Evolutionary conservation across 1,140 invertebrate genomes (phyloP), one percentile per base, ranked within the genome.

Genomic region (Akabosia matsudoensis): DNA sequence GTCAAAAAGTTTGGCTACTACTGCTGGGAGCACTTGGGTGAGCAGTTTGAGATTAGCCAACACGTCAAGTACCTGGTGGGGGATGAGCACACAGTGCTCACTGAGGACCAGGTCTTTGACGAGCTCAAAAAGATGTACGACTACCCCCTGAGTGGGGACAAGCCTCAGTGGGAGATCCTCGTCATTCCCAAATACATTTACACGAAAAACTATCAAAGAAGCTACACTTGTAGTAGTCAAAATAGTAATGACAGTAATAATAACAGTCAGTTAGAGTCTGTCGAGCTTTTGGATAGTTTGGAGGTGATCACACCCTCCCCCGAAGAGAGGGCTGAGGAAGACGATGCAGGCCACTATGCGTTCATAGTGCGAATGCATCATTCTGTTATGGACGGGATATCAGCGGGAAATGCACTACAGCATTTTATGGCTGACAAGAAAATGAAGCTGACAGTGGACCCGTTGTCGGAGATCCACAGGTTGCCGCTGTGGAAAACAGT

Each of bases 121-220:
- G 76, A 75, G 70, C n/a, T 81, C 3, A 73, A 54, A 34, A 67
- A 56, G 24, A 26, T 79, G n/a, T 76, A 81, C 34, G 80, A 81
- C 54, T 31, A 51, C 33, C 33, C 77, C 72, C 18, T 74, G 72
- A 16, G 30, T 52, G 22, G 24, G 56, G 74, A 74, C 18, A 78
- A 74, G 22, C 61, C 78, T 2, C 80, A 77, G 2, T 81, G 80
- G 80, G 80, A 81, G 71, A 76, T 79, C 45, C 75, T 81, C 7
- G 74, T 81, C 14, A 74, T 81, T 51, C 80, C 80, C 1, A 76
- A 79, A 54, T 79, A 73, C 54, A 24, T 74, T 33, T 75, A 75
- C 33, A 76, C 3, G 45, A 72, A 30, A 30, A 4, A 10, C 67
- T n/a, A n/a, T n/a, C n/a, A n/a, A n/a, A n/a, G n/a, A n/a, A n/a